A percentile compares a stretch with the other conserved stretches of the same genome.
Evolutionary conservation across 2,113 vertebrate genomes (phyloP).

Genomic region (Polypterus bichir): DNA sequence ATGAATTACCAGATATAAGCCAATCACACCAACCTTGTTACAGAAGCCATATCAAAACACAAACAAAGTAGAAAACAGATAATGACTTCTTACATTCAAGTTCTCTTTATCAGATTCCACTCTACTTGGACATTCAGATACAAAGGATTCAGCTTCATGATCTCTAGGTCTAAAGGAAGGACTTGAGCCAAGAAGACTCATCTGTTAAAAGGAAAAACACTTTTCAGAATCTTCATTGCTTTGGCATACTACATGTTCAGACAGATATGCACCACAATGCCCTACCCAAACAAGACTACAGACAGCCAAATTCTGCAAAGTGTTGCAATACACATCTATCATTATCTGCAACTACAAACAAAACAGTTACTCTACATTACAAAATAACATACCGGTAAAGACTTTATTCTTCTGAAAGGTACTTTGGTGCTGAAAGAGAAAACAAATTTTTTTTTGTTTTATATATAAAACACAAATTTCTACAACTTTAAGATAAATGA

Average conservation of each 20-base stretch:
- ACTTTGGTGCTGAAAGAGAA: constrained; percentile 37
- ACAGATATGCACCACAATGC: too few species aligned
- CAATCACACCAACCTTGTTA: not conserved
- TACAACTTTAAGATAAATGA: not conserved
- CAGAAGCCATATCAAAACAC: not conserved
- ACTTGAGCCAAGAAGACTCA: constrained; percentile 65
- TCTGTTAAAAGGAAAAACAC: constrained; percentile 29
- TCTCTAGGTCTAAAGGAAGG: constrained; percentile 67
- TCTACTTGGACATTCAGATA: not conserved
- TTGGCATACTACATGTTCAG: not conserved
- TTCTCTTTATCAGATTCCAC: constrained; percentile 77
- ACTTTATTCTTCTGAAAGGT: constrained; percentile 64
- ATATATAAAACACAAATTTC: not conserved
- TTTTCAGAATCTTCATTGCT: not conserved
- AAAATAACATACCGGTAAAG: constrained; percentile 62
- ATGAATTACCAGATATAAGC: not conserved
- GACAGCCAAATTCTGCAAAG: not conserved
- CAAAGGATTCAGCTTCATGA: constrained; percentile 39
- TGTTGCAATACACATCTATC: not conserved
- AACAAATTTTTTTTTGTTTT: not conserved
- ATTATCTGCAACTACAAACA: not conserved
- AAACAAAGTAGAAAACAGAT: not conserved
- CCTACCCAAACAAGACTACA: not conserved
- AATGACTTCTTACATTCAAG: constrained; percentile 33
- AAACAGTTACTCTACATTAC: not conserved